Evolutionary conservation across 2,113 vertebrate genomes (phyloP).

Genomic region (Oriolus oriolus): DNA sequence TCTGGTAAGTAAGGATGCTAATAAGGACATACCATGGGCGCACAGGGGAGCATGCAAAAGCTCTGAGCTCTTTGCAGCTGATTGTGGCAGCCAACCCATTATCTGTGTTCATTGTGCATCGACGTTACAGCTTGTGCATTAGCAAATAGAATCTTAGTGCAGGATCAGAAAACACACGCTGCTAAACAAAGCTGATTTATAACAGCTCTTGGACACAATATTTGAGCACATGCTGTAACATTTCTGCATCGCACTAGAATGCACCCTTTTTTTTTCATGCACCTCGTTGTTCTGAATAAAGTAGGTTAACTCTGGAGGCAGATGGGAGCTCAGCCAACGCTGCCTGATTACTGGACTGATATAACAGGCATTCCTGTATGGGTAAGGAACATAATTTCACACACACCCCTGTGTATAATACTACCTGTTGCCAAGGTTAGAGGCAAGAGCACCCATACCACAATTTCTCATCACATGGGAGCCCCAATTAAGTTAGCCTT

Average conservation of each 20-base stretch:
- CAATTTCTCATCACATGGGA: neutral
- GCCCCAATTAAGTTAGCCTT: neutral
- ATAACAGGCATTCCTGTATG: neutral
- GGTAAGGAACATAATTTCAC: neutral
- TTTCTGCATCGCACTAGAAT: neutral
- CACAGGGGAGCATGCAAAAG: neutral
- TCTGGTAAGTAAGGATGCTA: neutral
- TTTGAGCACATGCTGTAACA: neutral
- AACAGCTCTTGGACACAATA: neutral
- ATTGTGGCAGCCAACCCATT: neutral
- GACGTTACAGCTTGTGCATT: neutral
- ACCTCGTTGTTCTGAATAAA: neutral
- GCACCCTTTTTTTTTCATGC: neutral
- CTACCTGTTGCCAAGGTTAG: neutral
- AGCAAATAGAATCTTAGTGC: neutral
- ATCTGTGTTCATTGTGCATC: neutral
- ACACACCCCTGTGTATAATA: neutral
- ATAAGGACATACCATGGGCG: neutral
- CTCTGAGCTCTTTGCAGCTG: neutral
- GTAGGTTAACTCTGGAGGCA: neutral
- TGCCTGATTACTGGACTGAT: neutral
- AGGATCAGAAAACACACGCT: fast-evolving
- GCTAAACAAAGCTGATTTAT: neutral
- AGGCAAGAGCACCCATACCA: neutral
- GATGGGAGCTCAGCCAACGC: neutral